Percentiles rank a stretch among this genome's conserved stretches.
Conservation (phyloP, 1,140 invertebrate genomes). For the Hermetia illucens region DNA sequence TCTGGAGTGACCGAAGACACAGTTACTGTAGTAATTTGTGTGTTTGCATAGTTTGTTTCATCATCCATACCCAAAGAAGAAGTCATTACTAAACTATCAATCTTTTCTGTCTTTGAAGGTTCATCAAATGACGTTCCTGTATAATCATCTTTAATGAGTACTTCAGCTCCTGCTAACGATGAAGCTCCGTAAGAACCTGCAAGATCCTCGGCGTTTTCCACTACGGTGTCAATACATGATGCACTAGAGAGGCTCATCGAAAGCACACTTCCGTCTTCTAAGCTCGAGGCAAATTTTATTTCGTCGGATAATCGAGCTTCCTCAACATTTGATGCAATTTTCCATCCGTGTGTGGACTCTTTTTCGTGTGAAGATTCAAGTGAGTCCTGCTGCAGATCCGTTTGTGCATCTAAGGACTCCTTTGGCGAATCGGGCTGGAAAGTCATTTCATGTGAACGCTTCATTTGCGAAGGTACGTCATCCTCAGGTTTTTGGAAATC, state of each 20-base stretch:
- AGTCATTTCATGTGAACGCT: slow-evolving; percentile 78
- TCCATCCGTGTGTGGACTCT: neutral
- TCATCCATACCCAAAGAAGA: slow-evolving; percentile 35
- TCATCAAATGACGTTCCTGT: slow-evolving; percentile 23
- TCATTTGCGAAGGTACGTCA: slow-evolving; percentile 53
- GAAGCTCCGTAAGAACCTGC: slow-evolving; percentile 36
- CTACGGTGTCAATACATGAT: slow-evolving; percentile 39
- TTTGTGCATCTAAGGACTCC: slow-evolving; percentile 8
- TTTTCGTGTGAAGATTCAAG: too few relatives aligned
- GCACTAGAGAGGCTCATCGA: slow-evolving; percentile 39
- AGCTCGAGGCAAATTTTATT: slow-evolving; percentile 34
- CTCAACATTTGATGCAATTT: slow-evolving; percentile 22
- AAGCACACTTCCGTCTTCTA: slow-evolving; percentile 39
- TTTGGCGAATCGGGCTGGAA: slow-evolving; percentile 45
- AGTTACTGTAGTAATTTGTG: slow-evolving; percentile 37
- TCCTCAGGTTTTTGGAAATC: slow-evolving; percentile 30
- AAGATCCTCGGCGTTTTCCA: slow-evolving; percentile 37
- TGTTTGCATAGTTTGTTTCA: slow-evolving; percentile 34
- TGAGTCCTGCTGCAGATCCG: neutral
- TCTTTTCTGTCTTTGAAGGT: slow-evolving; percentile 15
- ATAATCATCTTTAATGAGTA: slow-evolving; percentile 19
- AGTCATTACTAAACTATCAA: slow-evolving; percentile 37
- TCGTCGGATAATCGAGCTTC: slow-evolving; percentile 24
- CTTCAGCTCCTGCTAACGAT: slow-evolving; percentile 25
- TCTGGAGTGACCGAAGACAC: slow-evolving; percentile 18